Evolutionary conservation across 2,888 invertebrate genomes (phyloP).

Genomic region (Malachius bipustulatus): DNA sequence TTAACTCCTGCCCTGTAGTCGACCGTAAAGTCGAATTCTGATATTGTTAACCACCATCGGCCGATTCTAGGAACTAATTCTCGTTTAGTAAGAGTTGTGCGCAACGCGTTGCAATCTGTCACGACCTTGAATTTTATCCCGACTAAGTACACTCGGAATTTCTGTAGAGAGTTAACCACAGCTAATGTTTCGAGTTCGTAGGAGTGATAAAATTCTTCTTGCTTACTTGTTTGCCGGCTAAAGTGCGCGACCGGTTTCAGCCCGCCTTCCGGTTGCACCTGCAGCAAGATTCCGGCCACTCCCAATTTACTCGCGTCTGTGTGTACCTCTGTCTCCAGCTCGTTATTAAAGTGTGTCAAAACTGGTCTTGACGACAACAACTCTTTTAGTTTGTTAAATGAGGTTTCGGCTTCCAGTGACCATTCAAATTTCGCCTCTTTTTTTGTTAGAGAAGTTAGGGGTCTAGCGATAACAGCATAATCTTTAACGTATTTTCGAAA

Average conservation of each 20-base stretch:
- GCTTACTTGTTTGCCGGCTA: conserved; percentile 16
- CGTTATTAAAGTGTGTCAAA: conserved; percentile 18
- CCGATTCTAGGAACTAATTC: conserved; percentile 16
- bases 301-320: too few species aligned
- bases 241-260: conserved; percentile 17
- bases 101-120: too few species aligned
- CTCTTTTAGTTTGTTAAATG: too few species aligned
- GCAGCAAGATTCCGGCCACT: conserved; percentile 20
- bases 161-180: conserved; percentile 8
- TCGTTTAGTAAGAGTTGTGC: conserved; percentile 14
- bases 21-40: conserved; percentile 23
- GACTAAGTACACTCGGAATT: conserved; percentile 18
- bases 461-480: too few species aligned
- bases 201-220: conserved; percentile 17
- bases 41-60: conserved; percentile 23
- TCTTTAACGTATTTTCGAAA: conserved; percentile 25
- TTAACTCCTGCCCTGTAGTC: conserved; percentile 21
- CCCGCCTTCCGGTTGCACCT: too few species aligned
- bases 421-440: conserved; percentile 16
- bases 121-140: conserved; percentile 18
- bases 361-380: conserved; percentile 18
- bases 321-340: conserved; percentile 18
- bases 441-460: conserved; percentile 16
- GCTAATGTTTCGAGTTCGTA: too few species aligned
- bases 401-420: too few species aligned